Evolutionary conservation across 2,797 vertebrate genomes (phyloP), one percentile per base, ranked within the genome.

Genomic region (Lepus townsendii): DNA sequence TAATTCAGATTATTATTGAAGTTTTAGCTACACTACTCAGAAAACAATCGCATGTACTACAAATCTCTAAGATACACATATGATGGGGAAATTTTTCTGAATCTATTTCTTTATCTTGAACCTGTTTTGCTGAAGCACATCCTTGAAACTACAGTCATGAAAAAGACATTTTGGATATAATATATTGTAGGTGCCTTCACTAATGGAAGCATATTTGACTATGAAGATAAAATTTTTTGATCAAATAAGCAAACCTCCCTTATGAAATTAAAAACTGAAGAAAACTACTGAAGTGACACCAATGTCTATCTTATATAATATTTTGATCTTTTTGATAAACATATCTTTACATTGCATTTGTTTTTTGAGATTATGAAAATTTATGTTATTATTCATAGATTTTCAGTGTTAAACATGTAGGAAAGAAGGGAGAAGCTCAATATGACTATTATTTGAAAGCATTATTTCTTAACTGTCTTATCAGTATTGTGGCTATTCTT

Each of bases 401-500:
- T 60, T 91, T 82, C 20, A 79, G 17, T 75, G 38, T 87, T 93
- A 76, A 52, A 83, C 35, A 63, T 79, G 60, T 19, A 84, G 24
- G 71, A 69, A 88, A 68, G 1, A 80, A 82, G 9, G 75, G 62
- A 66, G 77, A 94, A 95, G 26, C n/a, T 27, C 22, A 60, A 80
- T 88, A 60, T 88, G 63, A 88, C 91, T 88, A 88, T 76, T 87
- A 62, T n/a, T 42, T 76, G 27, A 17, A 76, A 79, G 42, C 65
- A 72, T 91, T 38, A 30, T 77, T 52, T 65, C 73, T 93, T 93
- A 80, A 62, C 30, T 52, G 60, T 66, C 68, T 95, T 76, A 84
- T 72, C 42, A 76, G 20, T 16, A 4, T 38, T 32, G 35, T 16
- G 94, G 50, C 38, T 76, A 47, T 27, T 83, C 26, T 66, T n/a